Conservation (phyloP, 2,888 invertebrate species). For the Rhagonycha lutea region DNA sequence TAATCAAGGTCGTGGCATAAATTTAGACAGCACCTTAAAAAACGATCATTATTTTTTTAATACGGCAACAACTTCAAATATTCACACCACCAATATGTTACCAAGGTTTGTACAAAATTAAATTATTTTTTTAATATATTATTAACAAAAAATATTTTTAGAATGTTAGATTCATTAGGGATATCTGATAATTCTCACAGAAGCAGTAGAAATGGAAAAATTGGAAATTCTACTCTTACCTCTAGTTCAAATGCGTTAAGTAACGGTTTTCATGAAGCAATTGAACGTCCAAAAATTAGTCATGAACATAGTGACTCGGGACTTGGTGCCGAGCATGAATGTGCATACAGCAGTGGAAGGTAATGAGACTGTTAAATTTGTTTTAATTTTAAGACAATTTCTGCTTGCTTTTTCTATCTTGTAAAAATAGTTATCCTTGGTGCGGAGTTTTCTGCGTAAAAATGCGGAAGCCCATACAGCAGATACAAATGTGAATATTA, state of each 20-base stretch:
- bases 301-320: constrained; percentile 81
- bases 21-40: background rate
- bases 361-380: constrained; percentile 43
- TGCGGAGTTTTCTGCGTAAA: too few species aligned
- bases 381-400: too few species aligned
- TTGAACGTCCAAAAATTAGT: constrained; percentile 58
- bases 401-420: background rate
- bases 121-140: background rate
- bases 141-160: constrained; percentile 15
- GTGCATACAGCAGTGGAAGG: constrained; percentile 73
- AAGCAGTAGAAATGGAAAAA: constrained; percentile 34
- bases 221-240: constrained; percentile 42
- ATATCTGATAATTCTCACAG: constrained; percentile 37
- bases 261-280: constrained; percentile 40
- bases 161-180: constrained; percentile 42
- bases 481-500: too few species aligned
- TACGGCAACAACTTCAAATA: constrained; percentile 33
- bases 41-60: background rate
- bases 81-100: constrained; percentile 36
- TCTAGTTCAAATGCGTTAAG: constrained; percentile 43
- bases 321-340: constrained; percentile 76
- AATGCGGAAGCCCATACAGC: too few species aligned
- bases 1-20: constrained; percentile 35
- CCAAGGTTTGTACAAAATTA: constrained; percentile 34
- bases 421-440: background rate